Percentiles rank a stretch among this genome's conserved stretches.
These are phyloP conservation scores for Scaptomyza tumidula DNA, from an alignment of 2,888 invertebrate genomes.

Conservation along the genomic window DNA sequence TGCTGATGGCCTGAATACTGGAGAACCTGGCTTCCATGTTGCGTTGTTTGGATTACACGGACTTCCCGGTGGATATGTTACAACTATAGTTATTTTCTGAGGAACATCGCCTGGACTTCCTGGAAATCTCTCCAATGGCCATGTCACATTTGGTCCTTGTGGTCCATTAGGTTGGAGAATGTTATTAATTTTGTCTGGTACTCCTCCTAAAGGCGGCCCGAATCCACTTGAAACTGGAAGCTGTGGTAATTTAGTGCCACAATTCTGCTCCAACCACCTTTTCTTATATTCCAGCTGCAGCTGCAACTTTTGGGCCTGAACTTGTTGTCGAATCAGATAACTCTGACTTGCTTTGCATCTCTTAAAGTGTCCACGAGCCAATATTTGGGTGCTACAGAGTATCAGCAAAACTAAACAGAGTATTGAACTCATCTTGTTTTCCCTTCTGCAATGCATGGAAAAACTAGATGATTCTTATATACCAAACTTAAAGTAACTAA, in stretches of 20 bases:
- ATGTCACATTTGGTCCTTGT: not conserved
- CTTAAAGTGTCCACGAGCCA: not conserved
- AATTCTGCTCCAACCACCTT: not conserved
- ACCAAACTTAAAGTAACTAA: not conserved
- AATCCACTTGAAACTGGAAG: no score
- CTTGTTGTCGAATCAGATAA: not conserved
- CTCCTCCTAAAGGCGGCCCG: no score
- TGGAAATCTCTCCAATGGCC: not conserved
- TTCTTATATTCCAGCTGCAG: not conserved
- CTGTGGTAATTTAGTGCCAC: not conserved
- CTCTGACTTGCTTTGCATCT: not conserved
- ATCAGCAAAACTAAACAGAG: conserved; percentile 14
- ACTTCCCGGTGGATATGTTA: conserved; percentile 1
- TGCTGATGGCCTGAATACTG: not conserved
- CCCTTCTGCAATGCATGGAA: conserved; percentile 1
- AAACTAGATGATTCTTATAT: not conserved
- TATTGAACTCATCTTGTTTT: not conserved
- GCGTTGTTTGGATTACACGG: not conserved
- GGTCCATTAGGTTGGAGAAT: not conserved
- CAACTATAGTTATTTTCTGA: not conserved
- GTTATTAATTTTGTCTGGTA: no score
- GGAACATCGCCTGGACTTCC: not conserved
- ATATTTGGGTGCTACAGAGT: not conserved
- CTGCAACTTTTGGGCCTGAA: not conserved
- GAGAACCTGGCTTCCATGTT: not conserved